A percentile compares a stretch with the other conserved stretches of the same genome.
Conservation (phyloP, 2,113 vertebrate species). For the Eulacestoma nigropectus region DNA sequence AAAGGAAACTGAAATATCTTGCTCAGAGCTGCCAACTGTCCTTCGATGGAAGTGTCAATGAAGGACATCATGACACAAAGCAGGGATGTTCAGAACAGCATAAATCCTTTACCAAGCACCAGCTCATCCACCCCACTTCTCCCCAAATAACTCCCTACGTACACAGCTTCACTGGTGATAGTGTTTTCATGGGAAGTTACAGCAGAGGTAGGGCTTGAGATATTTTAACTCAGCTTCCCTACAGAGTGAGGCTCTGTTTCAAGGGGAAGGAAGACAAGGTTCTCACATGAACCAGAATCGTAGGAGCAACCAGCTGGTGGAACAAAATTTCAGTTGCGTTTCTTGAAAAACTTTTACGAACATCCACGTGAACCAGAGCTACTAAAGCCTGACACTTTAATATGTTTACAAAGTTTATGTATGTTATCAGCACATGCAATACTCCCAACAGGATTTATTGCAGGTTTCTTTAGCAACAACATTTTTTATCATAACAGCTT, state of each 20-base stretch:
- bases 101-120: background rate
- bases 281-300: background rate
- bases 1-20: background rate
- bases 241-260: background rate
- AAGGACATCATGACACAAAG: background rate
- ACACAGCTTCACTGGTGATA: background rate
- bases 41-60: background rate
- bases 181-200: background rate
- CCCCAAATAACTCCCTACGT: background rate
- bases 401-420: slow-evolving; percentile 53
- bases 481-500: slow-evolving; percentile 66
- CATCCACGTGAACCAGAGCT: background rate
- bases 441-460: slow-evolving; percentile 58
- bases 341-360: background rate
- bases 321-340: background rate
- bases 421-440: slow-evolving; percentile 53
- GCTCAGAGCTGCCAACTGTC: background rate
- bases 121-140: background rate
- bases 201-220: background rate
- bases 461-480: slow-evolving; percentile 62
- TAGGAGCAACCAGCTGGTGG: background rate
- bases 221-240: background rate
- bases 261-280: background rate
- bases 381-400: slow-evolving; percentile 49
- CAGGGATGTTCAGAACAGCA: background rate